These are phyloP conservation scores for Agriopis leucophaearia DNA, from an alignment of 2,888 invertebrate species.

Conservation along the genomic window DNA sequence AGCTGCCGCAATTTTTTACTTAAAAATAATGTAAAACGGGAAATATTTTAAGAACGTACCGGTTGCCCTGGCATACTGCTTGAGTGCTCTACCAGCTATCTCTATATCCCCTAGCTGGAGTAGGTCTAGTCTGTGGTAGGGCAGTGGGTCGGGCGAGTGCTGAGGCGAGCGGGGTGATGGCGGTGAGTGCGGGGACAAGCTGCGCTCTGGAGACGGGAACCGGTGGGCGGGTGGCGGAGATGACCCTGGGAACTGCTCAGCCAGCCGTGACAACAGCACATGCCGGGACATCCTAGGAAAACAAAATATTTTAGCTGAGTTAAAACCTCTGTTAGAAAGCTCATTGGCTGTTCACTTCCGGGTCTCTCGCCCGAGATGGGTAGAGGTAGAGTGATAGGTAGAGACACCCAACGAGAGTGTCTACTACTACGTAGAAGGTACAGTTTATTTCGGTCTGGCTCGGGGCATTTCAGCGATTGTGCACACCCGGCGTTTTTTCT, in stretches of 20 bases:
- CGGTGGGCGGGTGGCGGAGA: conserved; percentile 73
- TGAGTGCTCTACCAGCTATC: conserved; percentile 79
- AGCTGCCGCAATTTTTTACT: too few species aligned
- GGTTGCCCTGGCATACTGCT: conserved; percentile 82
- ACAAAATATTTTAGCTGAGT: not conserved
- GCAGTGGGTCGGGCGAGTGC: conserved; percentile 69
- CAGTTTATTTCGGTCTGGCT: too few species aligned
- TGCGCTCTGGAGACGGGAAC: conserved; percentile 77
- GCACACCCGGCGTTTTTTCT: too few species aligned
- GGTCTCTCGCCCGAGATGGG: too few species aligned
- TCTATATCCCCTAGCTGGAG: conserved; percentile 79
- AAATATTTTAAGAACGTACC: conserved; percentile 56
- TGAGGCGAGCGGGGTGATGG: conserved; percentile 69
- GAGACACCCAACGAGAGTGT: too few species aligned
- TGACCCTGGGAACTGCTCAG: conserved; percentile 79
- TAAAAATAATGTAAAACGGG: not conserved
- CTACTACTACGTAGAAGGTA: too few species aligned
- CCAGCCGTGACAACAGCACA: conserved; percentile 78
- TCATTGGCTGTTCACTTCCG: not conserved
- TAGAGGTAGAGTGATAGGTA: not conserved
- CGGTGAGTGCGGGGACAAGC: conserved; percentile 72
- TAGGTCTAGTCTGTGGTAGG: conserved; percentile 70
- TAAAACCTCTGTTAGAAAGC: not conserved
- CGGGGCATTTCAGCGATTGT: too few species aligned
- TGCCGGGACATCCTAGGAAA: conserved; percentile 77